A percentile compares a stretch with the other conserved stretches of the same genome.
Conservation (phyloP, 2,113 vertebrate genomes). For the Oncorhynchus nerka region DNA sequence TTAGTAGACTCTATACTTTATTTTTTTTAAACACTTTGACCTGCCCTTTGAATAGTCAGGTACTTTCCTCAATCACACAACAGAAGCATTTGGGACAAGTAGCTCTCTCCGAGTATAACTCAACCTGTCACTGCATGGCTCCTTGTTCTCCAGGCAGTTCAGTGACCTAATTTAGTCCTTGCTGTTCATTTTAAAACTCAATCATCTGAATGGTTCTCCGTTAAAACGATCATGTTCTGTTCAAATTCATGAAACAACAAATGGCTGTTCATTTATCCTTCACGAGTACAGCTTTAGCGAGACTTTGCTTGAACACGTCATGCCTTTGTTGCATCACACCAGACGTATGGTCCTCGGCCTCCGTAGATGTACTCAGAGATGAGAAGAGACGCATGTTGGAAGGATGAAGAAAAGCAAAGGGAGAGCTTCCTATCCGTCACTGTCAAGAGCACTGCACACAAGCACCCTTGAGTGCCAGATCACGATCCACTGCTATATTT, state of each 20-base stretch:
- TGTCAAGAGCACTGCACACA: conserved; percentile 27
- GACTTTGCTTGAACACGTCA: conserved; percentile 3
- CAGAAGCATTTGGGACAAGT: background rate
- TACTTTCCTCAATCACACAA: background rate
- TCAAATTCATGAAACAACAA: background rate
- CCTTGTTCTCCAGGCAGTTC: background rate
- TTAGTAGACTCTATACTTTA: conserved; percentile 13
- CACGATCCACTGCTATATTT: conserved; percentile 39
- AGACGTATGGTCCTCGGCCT: background rate
- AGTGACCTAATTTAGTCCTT: background rate
- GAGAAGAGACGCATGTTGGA: background rate
- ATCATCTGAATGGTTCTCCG: too few relatives aligned
- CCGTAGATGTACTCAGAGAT: conserved; percentile 1
- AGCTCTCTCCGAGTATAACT: background rate
- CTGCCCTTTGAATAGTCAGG: conserved; percentile 8
- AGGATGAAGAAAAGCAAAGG: conserved; percentile 3
- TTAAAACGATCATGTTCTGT: background rate
- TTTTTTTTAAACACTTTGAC: background rate
- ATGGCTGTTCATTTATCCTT: background rate
- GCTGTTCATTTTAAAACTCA: too few relatives aligned
- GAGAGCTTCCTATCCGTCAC: conserved; percentile 15
- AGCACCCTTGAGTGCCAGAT: conserved; percentile 32
- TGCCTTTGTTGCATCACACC: conserved; percentile 11
- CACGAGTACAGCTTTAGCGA: too few relatives aligned
- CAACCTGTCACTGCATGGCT: background rate